Evolutionary conservation across 2,113 vertebrate genomes (phyloP).

Genomic region (Chitala chitala): DNA sequence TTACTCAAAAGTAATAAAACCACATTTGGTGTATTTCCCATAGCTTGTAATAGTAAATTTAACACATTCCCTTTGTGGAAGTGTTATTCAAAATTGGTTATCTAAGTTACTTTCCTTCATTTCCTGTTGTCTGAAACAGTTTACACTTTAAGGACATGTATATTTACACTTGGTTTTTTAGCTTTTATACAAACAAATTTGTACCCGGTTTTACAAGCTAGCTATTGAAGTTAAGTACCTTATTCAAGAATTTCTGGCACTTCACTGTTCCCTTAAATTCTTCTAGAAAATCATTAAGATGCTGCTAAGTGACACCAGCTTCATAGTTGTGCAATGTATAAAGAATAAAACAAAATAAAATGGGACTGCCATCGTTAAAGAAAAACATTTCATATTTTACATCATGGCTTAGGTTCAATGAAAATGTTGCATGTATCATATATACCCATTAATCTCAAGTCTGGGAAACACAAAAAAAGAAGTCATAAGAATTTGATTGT

Average conservation of each 20-base stretch:
- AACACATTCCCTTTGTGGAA: conserved; percentile 2
- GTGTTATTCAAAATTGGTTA: not conserved
- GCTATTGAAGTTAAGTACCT: not conserved
- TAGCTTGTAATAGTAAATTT: too few species aligned
- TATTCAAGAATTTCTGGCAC: not conserved
- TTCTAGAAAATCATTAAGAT: not conserved
- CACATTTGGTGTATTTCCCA: not conserved
- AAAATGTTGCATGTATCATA: too few species aligned
- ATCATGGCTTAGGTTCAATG: too few species aligned
- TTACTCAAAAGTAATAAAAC: not conserved
- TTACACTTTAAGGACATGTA: not conserved
- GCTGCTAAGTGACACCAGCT: not conserved
- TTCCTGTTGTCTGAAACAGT: not conserved
- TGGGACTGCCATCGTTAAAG: not conserved
- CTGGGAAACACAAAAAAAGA: too few species aligned
- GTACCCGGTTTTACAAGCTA: not conserved
- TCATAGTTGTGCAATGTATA: too few species aligned
- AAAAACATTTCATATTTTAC: not conserved
- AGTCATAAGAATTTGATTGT: not conserved
- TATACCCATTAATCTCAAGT: too few species aligned
- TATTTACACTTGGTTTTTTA: not conserved
- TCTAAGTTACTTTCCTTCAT: conserved; percentile 7
- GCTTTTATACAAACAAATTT: not conserved
- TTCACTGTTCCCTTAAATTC: not conserved
- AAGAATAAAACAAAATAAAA: too few species aligned